These are phyloP conservation scores for Heterodera schachtii DNA, from an alignment of 1,140 invertebrate genomes.

Conservation along the genomic window DNA sequence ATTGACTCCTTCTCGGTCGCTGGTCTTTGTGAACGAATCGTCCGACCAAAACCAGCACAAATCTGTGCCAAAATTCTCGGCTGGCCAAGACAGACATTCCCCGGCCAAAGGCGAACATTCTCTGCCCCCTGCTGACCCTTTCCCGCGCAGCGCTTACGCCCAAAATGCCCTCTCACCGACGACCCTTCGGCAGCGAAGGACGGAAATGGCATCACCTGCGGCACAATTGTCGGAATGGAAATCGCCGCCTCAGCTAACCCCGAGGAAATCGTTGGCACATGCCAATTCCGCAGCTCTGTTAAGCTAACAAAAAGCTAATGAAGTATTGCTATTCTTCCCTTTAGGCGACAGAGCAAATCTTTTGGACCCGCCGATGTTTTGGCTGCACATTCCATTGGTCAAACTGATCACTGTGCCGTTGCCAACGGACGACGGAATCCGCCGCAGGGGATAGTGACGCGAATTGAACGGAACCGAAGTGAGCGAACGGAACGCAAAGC, in stretches of 20 bases:
- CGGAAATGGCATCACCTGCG: neutral
- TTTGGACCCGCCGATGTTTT: slow-evolving; percentile 25
- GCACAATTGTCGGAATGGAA: neutral
- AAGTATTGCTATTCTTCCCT: neutral
- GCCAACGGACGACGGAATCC: slow-evolving; percentile 9
- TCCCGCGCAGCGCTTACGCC: neutral
- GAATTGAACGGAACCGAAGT: slow-evolving; percentile 24
- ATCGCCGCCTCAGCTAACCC: neutral
- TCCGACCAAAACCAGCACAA: neutral
- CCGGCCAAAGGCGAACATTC: neutral
- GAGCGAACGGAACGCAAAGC: slow-evolving; percentile 9
- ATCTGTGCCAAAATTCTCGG: neutral
- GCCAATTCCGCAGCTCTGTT: neutral
- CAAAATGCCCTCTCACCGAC: neutral
- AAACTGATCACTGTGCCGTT: neutral
- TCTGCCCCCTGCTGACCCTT: slow-evolving; percentile 7
- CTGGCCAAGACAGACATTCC: slow-evolving; percentile 26
- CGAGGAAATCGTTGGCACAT: neutral
- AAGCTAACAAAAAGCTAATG: neutral
- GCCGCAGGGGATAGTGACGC: slow-evolving; percentile 6
- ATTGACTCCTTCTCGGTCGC: neutral
- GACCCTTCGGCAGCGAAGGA: slow-evolving; percentile 14
- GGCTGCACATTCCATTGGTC: neutral
- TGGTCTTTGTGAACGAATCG: neutral
- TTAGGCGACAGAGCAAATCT: slow-evolving; percentile 28